Conservation (phyloP, 2,888 invertebrate genomes). For the Ganaspis brasiliensis region DNA sequence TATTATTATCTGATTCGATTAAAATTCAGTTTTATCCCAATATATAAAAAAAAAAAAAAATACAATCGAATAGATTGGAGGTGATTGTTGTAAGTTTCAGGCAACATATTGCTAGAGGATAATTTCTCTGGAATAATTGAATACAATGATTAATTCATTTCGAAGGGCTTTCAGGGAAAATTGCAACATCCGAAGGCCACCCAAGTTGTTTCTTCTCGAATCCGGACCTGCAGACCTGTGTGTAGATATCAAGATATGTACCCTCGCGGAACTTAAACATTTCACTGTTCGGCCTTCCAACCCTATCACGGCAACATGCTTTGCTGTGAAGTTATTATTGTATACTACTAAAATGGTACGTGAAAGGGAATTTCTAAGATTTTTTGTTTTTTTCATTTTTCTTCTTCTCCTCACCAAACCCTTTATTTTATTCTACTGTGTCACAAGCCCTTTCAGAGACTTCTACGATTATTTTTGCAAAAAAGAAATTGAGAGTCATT, state of each 20-base stretch:
- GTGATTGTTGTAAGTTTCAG: too few species aligned
- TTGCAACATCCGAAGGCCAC: slow-evolving; percentile 25
- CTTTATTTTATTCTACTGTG: background rate
- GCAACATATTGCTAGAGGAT: too few species aligned
- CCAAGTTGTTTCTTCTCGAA: slow-evolving; percentile 22
- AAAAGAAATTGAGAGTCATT: slow-evolving; percentile 14
- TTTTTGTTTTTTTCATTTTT: background rate
- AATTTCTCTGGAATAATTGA: slow-evolving; percentile 15
- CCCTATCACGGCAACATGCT: slow-evolving; percentile 24
- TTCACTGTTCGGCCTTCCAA: slow-evolving; percentile 29
- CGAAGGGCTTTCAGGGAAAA: slow-evolving; percentile 14
- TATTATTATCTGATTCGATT: too few species aligned
- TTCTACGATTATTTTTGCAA: slow-evolving; percentile 24
- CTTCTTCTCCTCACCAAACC: background rate
- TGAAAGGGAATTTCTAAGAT: slow-evolving; percentile 33
- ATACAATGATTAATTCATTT: slow-evolving; percentile 7
- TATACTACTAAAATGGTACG: slow-evolving; percentile 20
- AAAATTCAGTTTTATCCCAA: too few species aligned
- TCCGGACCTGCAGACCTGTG: slow-evolving; percentile 22
- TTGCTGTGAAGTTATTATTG: slow-evolving; percentile 39
- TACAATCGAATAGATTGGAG: too few species aligned
- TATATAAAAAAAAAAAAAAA: too few species aligned
- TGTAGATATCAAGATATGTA: slow-evolving; percentile 41
- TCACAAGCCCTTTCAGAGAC: background rate
- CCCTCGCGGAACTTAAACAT: slow-evolving; percentile 38